Evolutionary conservation across 2,113 vertebrate genomes (phyloP), one percentile per base, ranked within the genome.

Genomic region (Lophochroa leadbeateri): DNA sequence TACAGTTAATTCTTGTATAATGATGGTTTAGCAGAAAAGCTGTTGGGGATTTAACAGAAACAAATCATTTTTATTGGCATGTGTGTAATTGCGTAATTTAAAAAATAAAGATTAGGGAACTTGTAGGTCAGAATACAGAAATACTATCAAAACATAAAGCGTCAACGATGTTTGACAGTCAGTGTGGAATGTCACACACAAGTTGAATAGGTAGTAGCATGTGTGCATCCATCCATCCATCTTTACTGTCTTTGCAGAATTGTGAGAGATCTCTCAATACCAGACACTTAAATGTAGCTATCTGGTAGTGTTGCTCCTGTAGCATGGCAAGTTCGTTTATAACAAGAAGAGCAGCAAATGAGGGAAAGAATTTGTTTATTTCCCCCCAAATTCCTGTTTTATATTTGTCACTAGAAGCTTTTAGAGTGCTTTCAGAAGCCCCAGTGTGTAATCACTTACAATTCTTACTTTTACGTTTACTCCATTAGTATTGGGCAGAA

Each of bases 331-430:
- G 83, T 83, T 96, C 88, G 82, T 89, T 53, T 64, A 7, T 89
- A 88, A 86, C 80, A 29, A 21, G 43, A 58, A 71, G n/a, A 90
- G 75, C 58, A 89, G 69, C 72, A 94, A 86, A 84, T 27, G 15
- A 27, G 77, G 70, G 53, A 53, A 78, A 52, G 7, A 13, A 17
- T 49, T 76, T 13, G 18, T 86, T 81, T 47, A 9, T 61, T 76
- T 39, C 1, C 15, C 27, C 11, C 0, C 0, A 13, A 2, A 8
- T 21, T 18, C 60, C 12, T 52, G 24, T 35, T 63, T 23, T 20
- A 1, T 44, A 14, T 31, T 49, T n/a, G 10, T 55, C 25, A 21
- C 31, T 50, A 55, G 46, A 63, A 57, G 17, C 21, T 47, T 43
- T 57, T 37, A 23, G 20, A 13, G 33, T 57, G 6, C 5, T 77